Conservation (phyloP, 2,797 vertebrate genomes). For the Nyctalus aviator region DNA sequence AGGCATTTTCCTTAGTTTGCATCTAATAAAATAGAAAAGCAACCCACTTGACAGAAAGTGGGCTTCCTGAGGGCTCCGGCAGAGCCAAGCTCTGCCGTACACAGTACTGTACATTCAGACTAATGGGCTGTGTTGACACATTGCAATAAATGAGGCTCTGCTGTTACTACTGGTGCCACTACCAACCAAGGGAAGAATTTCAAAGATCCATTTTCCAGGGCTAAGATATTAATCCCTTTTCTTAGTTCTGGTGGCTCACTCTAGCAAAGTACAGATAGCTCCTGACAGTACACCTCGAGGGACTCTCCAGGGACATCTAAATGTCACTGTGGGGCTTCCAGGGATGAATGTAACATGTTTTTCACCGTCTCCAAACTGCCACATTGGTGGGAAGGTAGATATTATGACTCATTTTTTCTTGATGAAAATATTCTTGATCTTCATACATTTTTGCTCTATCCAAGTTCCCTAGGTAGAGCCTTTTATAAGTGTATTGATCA, state of each 20-base stretch:
- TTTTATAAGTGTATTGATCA: neutral
- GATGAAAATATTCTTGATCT: neutral
- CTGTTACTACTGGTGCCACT: neutral
- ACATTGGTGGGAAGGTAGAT: neutral
- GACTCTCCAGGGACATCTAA: neutral
- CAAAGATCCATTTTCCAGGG: conserved; percentile 42
- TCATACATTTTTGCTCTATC: neutral
- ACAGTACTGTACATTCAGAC: conserved; percentile 60
- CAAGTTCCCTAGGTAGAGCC: neutral
- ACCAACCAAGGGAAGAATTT: conserved; percentile 69
- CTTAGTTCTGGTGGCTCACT: neutral
- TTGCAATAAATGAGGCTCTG: conserved; percentile 52
- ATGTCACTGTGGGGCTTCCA: neutral
- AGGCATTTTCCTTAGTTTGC: conserved; percentile 71
- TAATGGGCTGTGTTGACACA: conserved; percentile 48
- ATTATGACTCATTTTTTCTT: neutral
- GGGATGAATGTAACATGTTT: neutral
- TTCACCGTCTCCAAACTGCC: neutral
- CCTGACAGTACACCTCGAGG: conserved; percentile 12
- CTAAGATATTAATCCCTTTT: conserved; percentile 64
- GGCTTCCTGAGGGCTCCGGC: conserved; percentile 59
- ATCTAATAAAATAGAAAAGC: conserved; percentile 77
- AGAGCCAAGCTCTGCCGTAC: conserved; percentile 53
- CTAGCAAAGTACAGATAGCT: conserved; percentile 40
- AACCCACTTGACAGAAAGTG: conserved; percentile 78